phyloP scores from a whole-genome alignment of 2,888 invertebrate genomes.

The Dryobota labecula region DNA sequence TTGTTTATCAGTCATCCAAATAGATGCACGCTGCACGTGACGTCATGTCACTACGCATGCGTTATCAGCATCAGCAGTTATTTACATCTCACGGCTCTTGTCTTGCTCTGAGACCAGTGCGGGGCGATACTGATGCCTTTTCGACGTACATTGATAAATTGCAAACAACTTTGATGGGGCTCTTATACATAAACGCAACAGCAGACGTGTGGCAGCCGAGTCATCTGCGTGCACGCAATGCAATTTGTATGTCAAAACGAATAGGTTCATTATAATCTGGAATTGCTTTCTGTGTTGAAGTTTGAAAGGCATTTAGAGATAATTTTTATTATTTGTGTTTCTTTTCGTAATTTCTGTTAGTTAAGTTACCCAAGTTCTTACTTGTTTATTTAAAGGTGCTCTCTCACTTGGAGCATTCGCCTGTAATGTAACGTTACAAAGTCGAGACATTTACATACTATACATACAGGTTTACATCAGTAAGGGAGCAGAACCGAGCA shows the following conservation, averaged over 20 bases:
- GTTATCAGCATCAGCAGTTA: constrained; percentile 43
- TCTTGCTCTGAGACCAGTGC: constrained; percentile 7
- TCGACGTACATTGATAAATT: constrained; percentile 43
- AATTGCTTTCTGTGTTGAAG: constrained; percentile 16
- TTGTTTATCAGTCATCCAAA: constrained; percentile 20
- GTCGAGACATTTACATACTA: too few relatives aligned
- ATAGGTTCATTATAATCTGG: constrained; percentile 24
- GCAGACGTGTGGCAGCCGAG: constrained; percentile 41
- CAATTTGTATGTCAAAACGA: constrained; percentile 51
- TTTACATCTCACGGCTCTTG: constrained; percentile 27
- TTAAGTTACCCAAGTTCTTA: not conserved
- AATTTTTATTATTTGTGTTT: not conserved
- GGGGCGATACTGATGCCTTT: constrained; percentile 26
- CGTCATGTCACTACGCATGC: constrained; percentile 12
- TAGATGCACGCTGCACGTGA: constrained; percentile 9
- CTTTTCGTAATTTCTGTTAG: not conserved
- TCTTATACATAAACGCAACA: constrained; percentile 43
- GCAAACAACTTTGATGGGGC: constrained; percentile 38
- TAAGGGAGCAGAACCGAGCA: too few relatives aligned
- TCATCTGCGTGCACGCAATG: constrained; percentile 46
- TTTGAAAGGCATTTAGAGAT: constrained; percentile 12
- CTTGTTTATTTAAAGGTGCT: not conserved
- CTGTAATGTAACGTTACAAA: too few relatives aligned
- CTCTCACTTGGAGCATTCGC: too few relatives aligned
- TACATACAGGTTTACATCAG: too few relatives aligned